These are phyloP conservation scores for Hylaea fasciaria DNA, from an alignment of 2,888 invertebrate genomes.

Conservation along the genomic window DNA sequence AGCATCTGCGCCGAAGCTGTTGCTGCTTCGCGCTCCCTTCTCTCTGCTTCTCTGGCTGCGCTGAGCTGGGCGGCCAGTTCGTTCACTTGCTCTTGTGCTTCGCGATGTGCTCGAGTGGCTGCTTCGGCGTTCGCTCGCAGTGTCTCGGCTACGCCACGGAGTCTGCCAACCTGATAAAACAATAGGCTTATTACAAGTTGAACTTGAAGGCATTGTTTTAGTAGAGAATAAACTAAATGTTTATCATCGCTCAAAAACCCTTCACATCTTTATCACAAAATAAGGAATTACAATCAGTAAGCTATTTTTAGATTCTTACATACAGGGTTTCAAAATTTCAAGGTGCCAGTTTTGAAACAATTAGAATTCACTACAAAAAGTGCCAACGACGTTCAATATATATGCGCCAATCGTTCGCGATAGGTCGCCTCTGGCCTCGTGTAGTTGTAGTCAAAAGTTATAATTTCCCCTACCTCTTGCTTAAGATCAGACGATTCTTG, in stretches of 20 bases:
- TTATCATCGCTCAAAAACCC: not conserved
- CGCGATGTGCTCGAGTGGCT: slow-evolving; percentile 80
- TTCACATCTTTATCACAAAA: too few species aligned
- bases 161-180: slow-evolving; percentile 71
- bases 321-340: too few species aligned
- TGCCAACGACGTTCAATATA: too few species aligned
- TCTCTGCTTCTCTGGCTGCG: slow-evolving; percentile 76
- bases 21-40: slow-evolving; percentile 81
- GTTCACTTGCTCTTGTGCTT: slow-evolving; percentile 81
- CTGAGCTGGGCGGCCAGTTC: slow-evolving; percentile 78
- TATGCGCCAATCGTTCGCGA: too few species aligned
- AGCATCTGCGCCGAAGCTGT: slow-evolving; percentile 85
- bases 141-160: slow-evolving; percentile 85
- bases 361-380: too few species aligned
- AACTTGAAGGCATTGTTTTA: too few species aligned
- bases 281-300: too few species aligned
- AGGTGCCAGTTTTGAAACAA: too few species aligned
- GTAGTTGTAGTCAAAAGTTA: too few species aligned
- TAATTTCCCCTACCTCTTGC: slow-evolving; percentile 73
- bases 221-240: too few species aligned
- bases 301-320: too few species aligned
- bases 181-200: not conserved
- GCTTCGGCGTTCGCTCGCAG: slow-evolving; percentile 84
- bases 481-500: slow-evolving; percentile 81
- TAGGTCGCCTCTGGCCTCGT: too few species aligned